These are phyloP conservation scores for Serinus canaria DNA, from an alignment of 2,113 vertebrate species.

Conservation along the genomic window DNA sequence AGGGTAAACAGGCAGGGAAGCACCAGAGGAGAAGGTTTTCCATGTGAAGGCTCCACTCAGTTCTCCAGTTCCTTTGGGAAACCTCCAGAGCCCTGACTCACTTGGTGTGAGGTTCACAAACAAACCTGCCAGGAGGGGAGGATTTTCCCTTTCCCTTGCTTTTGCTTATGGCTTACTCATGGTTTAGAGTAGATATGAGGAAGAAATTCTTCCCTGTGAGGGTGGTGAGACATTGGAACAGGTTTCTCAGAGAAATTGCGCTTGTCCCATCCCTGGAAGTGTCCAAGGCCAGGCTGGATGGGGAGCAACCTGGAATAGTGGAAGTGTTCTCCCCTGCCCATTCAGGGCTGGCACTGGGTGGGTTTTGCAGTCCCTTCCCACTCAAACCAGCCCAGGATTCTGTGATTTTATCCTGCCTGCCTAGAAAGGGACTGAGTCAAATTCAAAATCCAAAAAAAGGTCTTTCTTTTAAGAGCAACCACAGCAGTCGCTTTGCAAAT, in stretches of 20 bases:
- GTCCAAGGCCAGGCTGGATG: neutral
- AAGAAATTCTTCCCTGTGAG: neutral
- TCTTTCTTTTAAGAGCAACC: neutral
- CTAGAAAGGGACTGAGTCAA: neutral
- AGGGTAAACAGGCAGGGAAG: neutral
- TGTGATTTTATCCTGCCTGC: neutral
- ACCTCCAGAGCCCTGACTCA: rapidly evolving
- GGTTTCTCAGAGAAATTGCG: neutral
- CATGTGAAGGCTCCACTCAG: neutral
- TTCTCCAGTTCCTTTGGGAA: neutral
- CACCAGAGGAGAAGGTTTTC: neutral
- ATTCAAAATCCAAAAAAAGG: neutral
- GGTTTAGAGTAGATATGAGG: neutral
- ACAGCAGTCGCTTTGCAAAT: neutral
- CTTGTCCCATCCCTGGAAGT: neutral
- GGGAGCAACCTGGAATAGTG: neutral
- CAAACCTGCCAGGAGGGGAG: neutral
- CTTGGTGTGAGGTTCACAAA: neutral
- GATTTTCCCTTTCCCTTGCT: neutral
- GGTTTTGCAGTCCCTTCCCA: neutral
- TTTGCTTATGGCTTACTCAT: neutral
- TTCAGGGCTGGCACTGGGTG: neutral
- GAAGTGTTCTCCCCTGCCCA: neutral
- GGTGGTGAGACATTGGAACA: neutral
- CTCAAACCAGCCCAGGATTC: neutral